phyloP scores from a whole-genome alignment of 2,888 invertebrate species.

The Drosophila leonis region DNA sequence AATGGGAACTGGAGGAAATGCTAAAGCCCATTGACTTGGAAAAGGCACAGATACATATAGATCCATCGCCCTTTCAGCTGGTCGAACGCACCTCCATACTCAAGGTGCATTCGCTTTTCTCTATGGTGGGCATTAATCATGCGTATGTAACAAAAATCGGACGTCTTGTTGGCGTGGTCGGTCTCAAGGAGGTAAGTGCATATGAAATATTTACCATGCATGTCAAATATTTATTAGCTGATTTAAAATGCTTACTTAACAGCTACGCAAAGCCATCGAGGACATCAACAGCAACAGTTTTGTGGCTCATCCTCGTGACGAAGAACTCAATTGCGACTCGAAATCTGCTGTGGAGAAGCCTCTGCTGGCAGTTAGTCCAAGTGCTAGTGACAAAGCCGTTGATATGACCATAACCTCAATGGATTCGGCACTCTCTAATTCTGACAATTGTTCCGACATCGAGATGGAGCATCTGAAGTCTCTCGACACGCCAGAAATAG shows the following conservation, averaged over 20 bases:
- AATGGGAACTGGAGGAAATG: slow-evolving; percentile 97
- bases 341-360: slow-evolving; percentile 73
- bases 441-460: slow-evolving; percentile 85
- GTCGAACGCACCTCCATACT: slow-evolving; percentile 96
- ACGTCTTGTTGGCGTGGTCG: slow-evolving; percentile 97
- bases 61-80: slow-evolving; percentile 98
- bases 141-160: slow-evolving; percentile 99
- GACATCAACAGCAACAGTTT: slow-evolving; percentile 93
- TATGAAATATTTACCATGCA: slow-evolving; percentile 35
- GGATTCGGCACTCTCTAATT: slow-evolving; percentile 85
- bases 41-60: slow-evolving; percentile 89
- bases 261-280: slow-evolving; percentile 95
- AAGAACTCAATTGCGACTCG: slow-evolving; percentile 58
- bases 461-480: slow-evolving; percentile 73
- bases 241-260: background rate
- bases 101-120: slow-evolving; percentile 98
- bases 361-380: slow-evolving; percentile 46
- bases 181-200: slow-evolving; percentile 93
- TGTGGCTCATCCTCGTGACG: slow-evolving; percentile 84
- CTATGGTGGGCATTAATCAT: slow-evolving; percentile 99
- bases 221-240: background rate
- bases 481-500: slow-evolving; percentile 46
- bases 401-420: slow-evolving; percentile 85
- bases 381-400: slow-evolving; percentile 83
- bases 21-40: slow-evolving; percentile 92